A percentile compares a stretch with the other conserved stretches of the same genome.
Evolutionary conservation across 2,888 invertebrate genomes (phyloP).

Genomic region (Trilocha varians): DNA sequence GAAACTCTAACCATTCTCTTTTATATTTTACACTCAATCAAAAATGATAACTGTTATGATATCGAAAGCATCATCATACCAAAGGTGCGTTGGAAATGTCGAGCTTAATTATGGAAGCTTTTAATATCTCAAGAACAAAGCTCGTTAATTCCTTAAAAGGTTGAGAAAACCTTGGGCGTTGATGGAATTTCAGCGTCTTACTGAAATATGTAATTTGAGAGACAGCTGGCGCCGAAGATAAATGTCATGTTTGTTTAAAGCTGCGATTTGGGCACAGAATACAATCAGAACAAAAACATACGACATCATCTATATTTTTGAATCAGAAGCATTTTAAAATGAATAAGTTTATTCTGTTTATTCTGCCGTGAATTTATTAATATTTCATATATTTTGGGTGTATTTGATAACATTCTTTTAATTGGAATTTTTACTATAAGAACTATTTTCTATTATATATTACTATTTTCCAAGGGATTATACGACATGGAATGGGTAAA

Average conservation of each 20-base stretch:
- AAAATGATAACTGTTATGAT: neutral
- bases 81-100: conserved; percentile 11
- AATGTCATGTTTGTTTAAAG: neutral
- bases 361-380: too few species aligned
- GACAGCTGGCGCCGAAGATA: neutral
- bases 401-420: too few species aligned
- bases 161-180: conserved; percentile 15
- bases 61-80: neutral
- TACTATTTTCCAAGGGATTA: too few species aligned
- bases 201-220: conserved; percentile 5
- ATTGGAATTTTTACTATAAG: too few species aligned
- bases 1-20: neutral
- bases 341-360: too few species aligned
- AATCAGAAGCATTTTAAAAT: too few species aligned
- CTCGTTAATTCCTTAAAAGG: conserved; percentile 23
- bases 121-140: conserved; percentile 18
- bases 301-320: too few species aligned
- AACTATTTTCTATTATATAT: too few species aligned
- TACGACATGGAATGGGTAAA: too few species aligned
- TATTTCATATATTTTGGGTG: too few species aligned
- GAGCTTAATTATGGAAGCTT: conserved; percentile 18
- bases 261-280: too few species aligned
- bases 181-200: conserved; percentile 10
- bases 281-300: too few species aligned
- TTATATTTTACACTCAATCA: neutral